Conservation (phyloP, 2,888 invertebrate genomes). For the Sympetrum striolatum region DNA sequence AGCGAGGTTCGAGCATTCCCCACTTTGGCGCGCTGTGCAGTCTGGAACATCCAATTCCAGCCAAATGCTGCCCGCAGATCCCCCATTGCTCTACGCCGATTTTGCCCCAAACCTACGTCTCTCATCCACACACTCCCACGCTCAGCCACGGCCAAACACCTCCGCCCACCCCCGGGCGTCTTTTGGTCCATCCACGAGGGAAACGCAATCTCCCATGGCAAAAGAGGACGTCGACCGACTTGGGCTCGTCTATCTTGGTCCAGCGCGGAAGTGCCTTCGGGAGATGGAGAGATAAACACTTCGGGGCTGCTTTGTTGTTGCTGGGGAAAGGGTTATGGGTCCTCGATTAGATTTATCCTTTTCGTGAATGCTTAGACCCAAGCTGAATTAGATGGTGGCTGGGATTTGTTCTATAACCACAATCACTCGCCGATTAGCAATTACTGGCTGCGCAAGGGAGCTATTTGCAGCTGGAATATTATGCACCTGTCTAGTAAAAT, state of each 20-base stretch:
- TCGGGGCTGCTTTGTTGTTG: not conserved
- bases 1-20: not conserved
- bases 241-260: not conserved
- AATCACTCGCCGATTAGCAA: too few relatives aligned
- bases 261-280: not conserved
- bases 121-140: not conserved
- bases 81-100: not conserved
- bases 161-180: not conserved
- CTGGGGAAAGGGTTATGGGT: too few relatives aligned
- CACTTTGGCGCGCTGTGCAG: not conserved
- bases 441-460: too few relatives aligned
- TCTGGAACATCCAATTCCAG: not conserved
- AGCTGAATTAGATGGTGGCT: too few relatives aligned
- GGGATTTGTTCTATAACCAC: too few relatives aligned
- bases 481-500: too few relatives aligned
- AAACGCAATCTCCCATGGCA: not conserved
- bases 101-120: not conserved
- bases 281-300: not conserved
- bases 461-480: too few relatives aligned
- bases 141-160: not conserved
- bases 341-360: too few relatives aligned
- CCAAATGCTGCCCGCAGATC: not conserved
- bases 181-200: not conserved
- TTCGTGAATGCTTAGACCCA: too few relatives aligned
- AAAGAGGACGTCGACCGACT: not conserved